These are phyloP conservation scores for Ageneiosus marmoratus DNA, from an alignment of 2,113 vertebrate genomes.

Conservation along the genomic window DNA sequence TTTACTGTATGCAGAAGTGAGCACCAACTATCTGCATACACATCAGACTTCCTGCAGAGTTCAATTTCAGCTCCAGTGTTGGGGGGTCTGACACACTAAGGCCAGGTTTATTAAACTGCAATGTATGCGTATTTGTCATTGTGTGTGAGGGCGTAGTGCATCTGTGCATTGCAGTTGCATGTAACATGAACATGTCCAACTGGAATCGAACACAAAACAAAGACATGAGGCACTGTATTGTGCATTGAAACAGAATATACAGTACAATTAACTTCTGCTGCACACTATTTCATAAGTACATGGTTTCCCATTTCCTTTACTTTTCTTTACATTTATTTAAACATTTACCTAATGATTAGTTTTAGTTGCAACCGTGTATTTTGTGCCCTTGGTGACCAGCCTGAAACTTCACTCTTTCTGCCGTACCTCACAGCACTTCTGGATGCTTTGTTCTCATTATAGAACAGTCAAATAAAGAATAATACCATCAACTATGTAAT, in stretches of 20 bases:
- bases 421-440: background rate
- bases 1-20: background rate
- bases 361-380: background rate
- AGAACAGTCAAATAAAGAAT: background rate
- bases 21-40: background rate
- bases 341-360: background rate
- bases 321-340: too few species aligned
- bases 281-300: background rate
- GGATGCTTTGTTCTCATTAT: background rate
- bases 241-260: background rate
- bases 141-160: background rate
- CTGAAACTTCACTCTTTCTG: background rate
- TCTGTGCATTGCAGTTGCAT: background rate
- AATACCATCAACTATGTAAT: background rate
- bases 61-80: slow-evolving; percentile 2
- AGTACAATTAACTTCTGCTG: background rate
- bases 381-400: background rate
- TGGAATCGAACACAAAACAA: background rate
- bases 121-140: background rate
- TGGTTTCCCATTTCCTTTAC: background rate
- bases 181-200: background rate
- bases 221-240: background rate
- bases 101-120: background rate
- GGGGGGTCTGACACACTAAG: background rate
- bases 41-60: slow-evolving; percentile 13